Evolutionary conservation across 2,113 vertebrate species (phyloP).

Genomic region (Gallinago jamesoni): DNA sequence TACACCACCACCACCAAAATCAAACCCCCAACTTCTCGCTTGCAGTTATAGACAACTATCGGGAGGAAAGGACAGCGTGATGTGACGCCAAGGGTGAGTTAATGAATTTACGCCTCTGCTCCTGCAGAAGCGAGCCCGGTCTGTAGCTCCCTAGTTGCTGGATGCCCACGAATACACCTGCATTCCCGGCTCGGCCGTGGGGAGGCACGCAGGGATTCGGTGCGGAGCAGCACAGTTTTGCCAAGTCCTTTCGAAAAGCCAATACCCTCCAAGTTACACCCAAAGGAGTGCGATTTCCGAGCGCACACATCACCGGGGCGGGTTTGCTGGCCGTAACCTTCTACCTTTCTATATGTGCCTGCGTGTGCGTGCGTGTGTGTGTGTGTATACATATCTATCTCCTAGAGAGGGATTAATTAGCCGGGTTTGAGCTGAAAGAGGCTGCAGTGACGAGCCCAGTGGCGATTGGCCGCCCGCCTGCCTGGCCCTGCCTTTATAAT

Average conservation of each 20-base stretch:
- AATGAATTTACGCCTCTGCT: constrained; percentile 32
- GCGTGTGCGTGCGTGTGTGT: constrained; percentile 67
- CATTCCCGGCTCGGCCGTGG: constrained; percentile 3
- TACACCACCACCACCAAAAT: not conserved
- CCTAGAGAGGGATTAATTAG: constrained; percentile 89
- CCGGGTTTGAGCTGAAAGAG: constrained; percentile 83
- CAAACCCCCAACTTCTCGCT: not conserved
- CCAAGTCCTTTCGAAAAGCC: constrained; percentile 55
- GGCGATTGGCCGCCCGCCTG: constrained; percentile 90
- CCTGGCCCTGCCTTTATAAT: constrained; percentile 96
- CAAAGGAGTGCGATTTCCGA: constrained; percentile 57
- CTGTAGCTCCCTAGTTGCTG: constrained; percentile 8
- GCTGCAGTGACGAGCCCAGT: constrained; percentile 88
- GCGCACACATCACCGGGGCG: constrained; percentile 62
- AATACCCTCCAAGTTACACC: constrained; percentile 51
- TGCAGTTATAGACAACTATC: not conserved
- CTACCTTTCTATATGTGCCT: constrained; percentile 78
- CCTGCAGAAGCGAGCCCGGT: not conserved
- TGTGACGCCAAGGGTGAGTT: constrained; percentile 16
- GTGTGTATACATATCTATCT: constrained; percentile 57
- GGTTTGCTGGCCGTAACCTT: constrained; percentile 71
- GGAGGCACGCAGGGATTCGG: constrained; percentile 20
- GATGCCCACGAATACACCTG: constrained; percentile 65
- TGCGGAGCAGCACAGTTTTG: constrained; percentile 14
- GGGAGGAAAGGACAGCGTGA: not conserved